Percentiles rank a stretch among this genome's conserved stretches.
phyloP scores from a whole-genome alignment of 2,888 invertebrate genomes.

The Dynastes grantii region DNA sequence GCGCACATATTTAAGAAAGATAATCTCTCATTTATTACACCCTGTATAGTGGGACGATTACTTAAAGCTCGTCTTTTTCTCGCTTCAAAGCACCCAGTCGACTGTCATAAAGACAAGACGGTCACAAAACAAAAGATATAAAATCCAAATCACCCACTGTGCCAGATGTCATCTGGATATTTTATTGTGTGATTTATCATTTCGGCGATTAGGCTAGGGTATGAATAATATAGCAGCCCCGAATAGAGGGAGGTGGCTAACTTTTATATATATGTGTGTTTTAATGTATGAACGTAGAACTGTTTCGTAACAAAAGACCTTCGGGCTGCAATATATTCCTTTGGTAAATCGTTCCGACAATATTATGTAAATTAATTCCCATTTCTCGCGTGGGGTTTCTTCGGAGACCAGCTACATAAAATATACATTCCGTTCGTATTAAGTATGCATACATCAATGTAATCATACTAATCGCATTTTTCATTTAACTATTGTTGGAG shows the following conservation, averaged over 20 bases:
- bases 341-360: conserved; percentile 19
- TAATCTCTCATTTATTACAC: too few relatives aligned
- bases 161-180: conserved; percentile 46
- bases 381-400: conserved; percentile 13
- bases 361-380: conserved; percentile 43
- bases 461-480: conserved; percentile 1
- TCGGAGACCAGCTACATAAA: background rate
- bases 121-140: conserved; percentile 35
- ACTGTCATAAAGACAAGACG: conserved; percentile 6
- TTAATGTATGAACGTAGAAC: conserved; percentile 16
- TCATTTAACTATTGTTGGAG: too few relatives aligned
- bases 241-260: conserved; percentile 1
- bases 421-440: conserved; percentile 16
- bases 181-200: conserved; percentile 50
- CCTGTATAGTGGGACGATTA: too few relatives aligned
- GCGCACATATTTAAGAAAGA: too few relatives aligned
- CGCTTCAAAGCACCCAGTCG: background rate
- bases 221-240: conserved; percentile 46
- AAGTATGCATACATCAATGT: conserved; percentile 16
- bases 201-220: conserved; percentile 39
- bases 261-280: conserved; percentile 22
- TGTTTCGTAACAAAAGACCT: conserved; percentile 26
- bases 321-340: conserved; percentile 16
- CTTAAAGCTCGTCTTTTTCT: background rate
- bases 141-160: conserved; percentile 44